Evolutionary conservation across 2,113 vertebrate species (phyloP), one percentile per base, ranked within the genome.

Genomic region (Toxostoma redivivum): DNA sequence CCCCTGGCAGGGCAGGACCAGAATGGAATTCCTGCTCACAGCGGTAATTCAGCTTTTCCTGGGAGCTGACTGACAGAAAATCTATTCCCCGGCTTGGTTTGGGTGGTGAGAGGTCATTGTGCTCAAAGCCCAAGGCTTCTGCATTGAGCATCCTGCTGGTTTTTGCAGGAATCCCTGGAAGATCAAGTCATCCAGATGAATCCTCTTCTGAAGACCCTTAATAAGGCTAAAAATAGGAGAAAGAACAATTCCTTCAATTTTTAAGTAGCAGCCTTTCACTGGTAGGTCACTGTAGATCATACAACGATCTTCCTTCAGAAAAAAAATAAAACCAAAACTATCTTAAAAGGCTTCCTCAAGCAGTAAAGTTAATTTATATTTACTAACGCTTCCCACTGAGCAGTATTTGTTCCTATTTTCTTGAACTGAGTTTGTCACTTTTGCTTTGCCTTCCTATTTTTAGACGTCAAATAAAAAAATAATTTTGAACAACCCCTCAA

Each of bases 101-200:
- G 71, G 64, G 17, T 37, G 67, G 37, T 47, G 84, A 88, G 76
- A 40, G 85, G 54, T 8, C 31, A 14, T 5, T 67, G 89, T 24
- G 81, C 51, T 71, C 60, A 81, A 80, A 88, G 48, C 42, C 42
- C 7, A 8, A 60, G 35, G 15, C 18, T 60, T 73, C 53, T 28
- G 65, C 18, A 25, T 4, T 8, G 33, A 72, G 53, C 66, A 86
- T 48, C 86, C 88, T 57, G n/a, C 58, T 83, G 58, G 14, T 25
- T 61, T 69, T 78, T 85, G 20, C 38, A 98, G 96, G 91, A 96
- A 25, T 93, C 83, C n/a, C 92, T 95, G 88, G 94, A 97, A 66
- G 86, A 97, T 91, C 96, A 96, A 95, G 74, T 95, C 88, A 96
- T 83, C 89, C 96, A 94, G 83, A 90, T 86, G 11, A 97, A 96